phyloP scores from a whole-genome alignment of 2,888 invertebrate genomes.

The Erpobdella octoculata region DNA sequence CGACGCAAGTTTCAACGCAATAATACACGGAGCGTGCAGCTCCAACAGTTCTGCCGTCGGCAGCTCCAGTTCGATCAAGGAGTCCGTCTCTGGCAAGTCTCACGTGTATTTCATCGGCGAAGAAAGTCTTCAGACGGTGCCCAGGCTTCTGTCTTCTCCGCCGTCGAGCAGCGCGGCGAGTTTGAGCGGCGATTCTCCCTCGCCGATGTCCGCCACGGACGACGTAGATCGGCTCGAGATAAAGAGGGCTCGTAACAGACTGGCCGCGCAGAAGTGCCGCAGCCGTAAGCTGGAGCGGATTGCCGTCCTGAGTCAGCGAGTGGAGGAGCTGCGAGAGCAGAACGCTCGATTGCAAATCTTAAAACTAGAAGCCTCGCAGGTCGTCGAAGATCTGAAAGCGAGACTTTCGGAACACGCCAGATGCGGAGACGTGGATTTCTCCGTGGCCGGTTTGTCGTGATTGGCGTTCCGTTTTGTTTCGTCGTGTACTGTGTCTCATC shows the following conservation, averaged over 20 bases:
- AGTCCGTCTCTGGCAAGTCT: too few relatives aligned
- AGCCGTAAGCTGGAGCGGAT: constrained; percentile 90
- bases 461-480: too few relatives aligned
- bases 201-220: constrained; percentile 90
- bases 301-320: constrained; percentile 85
- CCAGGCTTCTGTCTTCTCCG: constrained; percentile 53
- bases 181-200: constrained; percentile 49
- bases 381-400: constrained; percentile 15
- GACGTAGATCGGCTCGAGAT: constrained; percentile 90
- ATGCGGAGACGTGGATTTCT: not conserved
- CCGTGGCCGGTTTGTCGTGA: not conserved
- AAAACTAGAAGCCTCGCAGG: constrained; percentile 2
- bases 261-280: constrained; percentile 93
- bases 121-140: constrained; percentile 70
- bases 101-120: too few relatives aligned
- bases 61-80: not conserved
- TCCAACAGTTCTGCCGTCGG: not conserved
- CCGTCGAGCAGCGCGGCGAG: constrained; percentile 37
- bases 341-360: constrained; percentile 67
- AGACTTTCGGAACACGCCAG: not conserved
- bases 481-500: too few relatives aligned
- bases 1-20: not conserved
- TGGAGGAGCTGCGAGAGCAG: constrained; percentile 78
- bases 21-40: not conserved
- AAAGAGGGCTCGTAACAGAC: constrained; percentile 85